These are phyloP conservation scores for Spatulosminthurus flaviceps DNA, from an alignment of 2,888 invertebrate species.

Conservation along the genomic window DNA sequence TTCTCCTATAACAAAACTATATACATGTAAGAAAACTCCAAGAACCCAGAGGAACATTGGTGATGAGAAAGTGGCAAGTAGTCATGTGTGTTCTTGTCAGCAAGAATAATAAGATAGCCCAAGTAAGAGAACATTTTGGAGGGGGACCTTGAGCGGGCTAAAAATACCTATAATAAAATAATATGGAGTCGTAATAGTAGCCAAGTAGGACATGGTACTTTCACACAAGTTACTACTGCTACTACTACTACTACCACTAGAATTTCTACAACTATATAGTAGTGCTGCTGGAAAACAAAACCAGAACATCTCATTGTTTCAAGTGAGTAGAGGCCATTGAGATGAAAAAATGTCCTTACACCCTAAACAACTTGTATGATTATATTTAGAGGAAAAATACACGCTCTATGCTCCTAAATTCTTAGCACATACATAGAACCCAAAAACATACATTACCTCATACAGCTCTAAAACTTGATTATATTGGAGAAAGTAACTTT, in stretches of 20 bases:
- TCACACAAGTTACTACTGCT: no score
- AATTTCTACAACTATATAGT: no score
- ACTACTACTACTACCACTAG: no score
- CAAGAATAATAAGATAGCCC: slow-evolving; percentile 3
- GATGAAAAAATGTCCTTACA: slow-evolving; percentile 1
- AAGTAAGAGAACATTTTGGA: background rate
- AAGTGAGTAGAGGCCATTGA: slow-evolving; percentile 8
- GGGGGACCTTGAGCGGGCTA: background rate
- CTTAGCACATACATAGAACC: no score
- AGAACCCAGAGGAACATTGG: no score
- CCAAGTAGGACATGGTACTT: background rate
- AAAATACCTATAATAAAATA: slow-evolving; percentile 18
- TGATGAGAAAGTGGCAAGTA: background rate
- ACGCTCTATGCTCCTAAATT: background rate
- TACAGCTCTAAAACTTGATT: background rate
- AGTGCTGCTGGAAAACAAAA: no score
- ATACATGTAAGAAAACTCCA: no score
- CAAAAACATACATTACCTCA: background rate
- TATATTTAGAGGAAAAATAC: background rate
- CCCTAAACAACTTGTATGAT: background rate
- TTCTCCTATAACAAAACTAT: no score
- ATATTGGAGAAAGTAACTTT: background rate
- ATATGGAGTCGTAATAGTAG: background rate
- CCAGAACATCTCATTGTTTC: slow-evolving; percentile 7
- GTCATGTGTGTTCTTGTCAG: slow-evolving; percentile 14